Evolutionary conservation across 2,888 invertebrate genomes (phyloP).

Genomic region (Melanostoma mellinum): DNA sequence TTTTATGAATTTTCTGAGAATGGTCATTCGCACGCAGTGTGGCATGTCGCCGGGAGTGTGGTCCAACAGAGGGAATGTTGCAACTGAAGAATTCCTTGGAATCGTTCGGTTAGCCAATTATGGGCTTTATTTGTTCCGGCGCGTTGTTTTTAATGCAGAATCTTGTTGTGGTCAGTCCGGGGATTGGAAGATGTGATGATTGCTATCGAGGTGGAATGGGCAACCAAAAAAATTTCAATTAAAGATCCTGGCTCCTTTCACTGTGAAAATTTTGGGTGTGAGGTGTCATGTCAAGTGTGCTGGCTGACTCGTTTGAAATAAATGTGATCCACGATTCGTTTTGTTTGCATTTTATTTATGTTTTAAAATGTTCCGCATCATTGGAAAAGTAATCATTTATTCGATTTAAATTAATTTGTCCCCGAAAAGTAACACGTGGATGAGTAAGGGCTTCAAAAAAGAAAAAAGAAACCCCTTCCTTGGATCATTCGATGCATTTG

Average conservation of each 20-base stretch:
- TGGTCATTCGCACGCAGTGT: conserved; percentile 65
- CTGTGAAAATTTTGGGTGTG: conserved; percentile 27
- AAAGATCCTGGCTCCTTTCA: conserved; percentile 30
- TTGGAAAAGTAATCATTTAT: conserved; percentile 5
- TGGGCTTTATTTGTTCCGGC: conserved; percentile 54
- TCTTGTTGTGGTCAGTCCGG: conserved; percentile 8
- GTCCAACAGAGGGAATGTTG: not conserved
- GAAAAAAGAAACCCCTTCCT: no score
- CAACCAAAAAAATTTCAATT: conserved; percentile 55
- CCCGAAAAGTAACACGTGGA: conserved; percentile 16
- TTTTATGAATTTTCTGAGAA: conserved; percentile 70
- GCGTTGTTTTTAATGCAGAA: not conserved
- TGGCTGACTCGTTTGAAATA: conserved; percentile 25
- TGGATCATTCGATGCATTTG: not conserved
- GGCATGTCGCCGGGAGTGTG: conserved; percentile 61
- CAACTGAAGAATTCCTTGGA: conserved; percentile 46
- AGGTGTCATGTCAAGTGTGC: conserved; percentile 42
- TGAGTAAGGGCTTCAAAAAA: not conserved
- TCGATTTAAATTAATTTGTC: conserved; percentile 9
- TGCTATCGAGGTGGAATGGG: conserved; percentile 13
- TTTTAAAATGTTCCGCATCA: conserved; percentile 17
- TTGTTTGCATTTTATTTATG: not conserved
- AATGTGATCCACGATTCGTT: conserved; percentile 3
- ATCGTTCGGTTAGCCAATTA: conserved; percentile 56
- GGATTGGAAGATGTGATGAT: conserved; percentile 27